A percentile compares a stretch with the other conserved stretches of the same genome.
Conservation (phyloP, 1,140 invertebrate genomes). For the Laupala kohalensis region DNA sequence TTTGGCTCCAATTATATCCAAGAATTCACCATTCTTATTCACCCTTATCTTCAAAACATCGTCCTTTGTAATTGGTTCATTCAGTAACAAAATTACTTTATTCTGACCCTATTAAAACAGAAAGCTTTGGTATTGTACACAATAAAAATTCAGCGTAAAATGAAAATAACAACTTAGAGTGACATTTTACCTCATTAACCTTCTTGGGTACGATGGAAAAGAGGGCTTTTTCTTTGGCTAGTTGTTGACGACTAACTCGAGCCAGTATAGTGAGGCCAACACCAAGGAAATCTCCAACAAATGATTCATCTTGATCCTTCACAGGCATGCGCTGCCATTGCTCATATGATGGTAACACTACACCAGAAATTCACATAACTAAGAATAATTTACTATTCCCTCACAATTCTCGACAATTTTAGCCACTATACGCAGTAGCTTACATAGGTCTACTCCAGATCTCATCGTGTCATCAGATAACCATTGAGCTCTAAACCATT, state of each 20-base stretch:
- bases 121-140: not conserved
- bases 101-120: conserved; percentile 51
- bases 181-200: conserved; percentile 53
- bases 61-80: conserved; percentile 56
- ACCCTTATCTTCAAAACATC: conserved; percentile 60
- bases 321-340: conserved; percentile 65
- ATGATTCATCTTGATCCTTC: conserved; percentile 63
- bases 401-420: too few relatives aligned
- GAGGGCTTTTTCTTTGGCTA: conserved; percentile 41
- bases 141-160: not conserved
- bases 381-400: too few relatives aligned
- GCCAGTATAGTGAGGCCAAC: conserved; percentile 61
- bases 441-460: not conserved
- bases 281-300: conserved; percentile 64
- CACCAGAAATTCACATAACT: conserved; percentile 17
- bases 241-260: conserved; percentile 38
- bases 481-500: too few relatives aligned
- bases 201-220: conserved; percentile 69
- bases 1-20: conserved; percentile 58
- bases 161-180: not conserved
- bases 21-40: conserved; percentile 62
- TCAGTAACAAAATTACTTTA: conserved; percentile 62
- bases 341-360: conserved; percentile 51
- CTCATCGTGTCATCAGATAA: too few relatives aligned
- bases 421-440: not conserved